Base-by-base conservation (phyloP, 2,888 invertebrate genomes). In the Macrostomum cliftonense region DNA sequence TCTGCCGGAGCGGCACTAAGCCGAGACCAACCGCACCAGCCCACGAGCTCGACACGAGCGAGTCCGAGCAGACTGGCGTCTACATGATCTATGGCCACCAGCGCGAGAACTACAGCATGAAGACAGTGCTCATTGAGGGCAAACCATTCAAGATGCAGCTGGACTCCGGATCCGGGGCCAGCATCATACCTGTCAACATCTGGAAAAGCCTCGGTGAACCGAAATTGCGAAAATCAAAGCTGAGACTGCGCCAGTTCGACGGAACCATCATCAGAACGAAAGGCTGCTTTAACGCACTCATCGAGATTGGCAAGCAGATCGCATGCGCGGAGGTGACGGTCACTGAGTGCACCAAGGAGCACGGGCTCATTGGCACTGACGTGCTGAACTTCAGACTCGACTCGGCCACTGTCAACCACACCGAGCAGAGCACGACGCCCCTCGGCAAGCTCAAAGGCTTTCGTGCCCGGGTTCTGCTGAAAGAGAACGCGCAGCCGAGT, bases 381-480 rank as follows among this genome's bases (percentile, higher is more conserved):
- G 28, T 28, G 28, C 28, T 28, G 28, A 9, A 28, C 28, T 28
- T 28, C 28, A 28, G 9, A 9, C 28, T 28, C 5, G 28, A 28
- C 28, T 7, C 28, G 9, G 28, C 28, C 5, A 28, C 17, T 37
- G 16, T 43, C 19, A 20, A 43, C 13, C 36, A 20, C 5, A 12
- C 13, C 11, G 14, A 19, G 38, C 36, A 11, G 7, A 28, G 17
- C 36, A 45, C 5, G 9, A 19, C 11, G 36, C 14, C 36, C 7
- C 36, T 43, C 5, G 45, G 40, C 17, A 40, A 42, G 36, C n/a
- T 45, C 16, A 45, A 45, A 45, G 45, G 40, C 9, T 14, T 45
- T 12, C 36, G 42, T 14, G 45, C 45, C 12, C 17, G 42, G 17
- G 16, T 39, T 12, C 36, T 17, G 14, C 16, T 45, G 37, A 45